Conservation (phyloP, 2,797 vertebrate genomes). For the Xenentodon cancila region DNA sequence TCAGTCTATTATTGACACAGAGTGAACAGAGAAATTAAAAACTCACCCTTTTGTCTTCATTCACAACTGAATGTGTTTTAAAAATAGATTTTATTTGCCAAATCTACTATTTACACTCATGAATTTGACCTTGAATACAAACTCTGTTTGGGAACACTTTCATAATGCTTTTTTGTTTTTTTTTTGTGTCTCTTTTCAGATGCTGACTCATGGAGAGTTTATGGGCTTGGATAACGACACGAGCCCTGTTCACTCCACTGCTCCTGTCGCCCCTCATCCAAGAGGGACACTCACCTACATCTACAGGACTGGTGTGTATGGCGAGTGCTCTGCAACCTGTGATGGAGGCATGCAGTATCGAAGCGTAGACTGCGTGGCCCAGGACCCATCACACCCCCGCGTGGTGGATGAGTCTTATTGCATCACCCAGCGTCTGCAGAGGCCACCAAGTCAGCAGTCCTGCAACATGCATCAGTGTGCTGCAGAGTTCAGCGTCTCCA, state of each 20-base stretch:
- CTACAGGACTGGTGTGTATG: constrained; percentile 84
- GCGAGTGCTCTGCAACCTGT: constrained; percentile 86
- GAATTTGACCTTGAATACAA: too few relatives aligned
- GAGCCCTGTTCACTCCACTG: constrained; percentile 16
- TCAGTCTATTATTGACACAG: too few relatives aligned
- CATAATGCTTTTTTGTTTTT: not conserved
- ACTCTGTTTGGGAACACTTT: too few relatives aligned
- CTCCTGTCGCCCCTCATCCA: constrained; percentile 28
- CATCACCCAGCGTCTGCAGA: constrained; percentile 70
- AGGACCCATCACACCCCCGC: constrained; percentile 70
- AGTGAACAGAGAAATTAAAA: too few relatives aligned
- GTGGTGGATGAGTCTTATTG: constrained; percentile 82
- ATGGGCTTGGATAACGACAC: constrained; percentile 81
- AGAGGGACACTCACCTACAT: constrained; percentile 44
- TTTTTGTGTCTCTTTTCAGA: constrained; percentile 64
- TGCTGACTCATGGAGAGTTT: constrained; percentile 83
- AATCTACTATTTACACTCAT: too few relatives aligned
- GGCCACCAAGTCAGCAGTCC: constrained; percentile 81
- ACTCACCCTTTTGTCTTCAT: too few relatives aligned
- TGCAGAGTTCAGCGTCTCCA: constrained; percentile 81
- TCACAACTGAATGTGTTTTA: too few relatives aligned
- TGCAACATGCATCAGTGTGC: constrained; percentile 85
- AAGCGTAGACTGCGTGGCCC: constrained; percentile 82
- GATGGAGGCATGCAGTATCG: constrained; percentile 88
- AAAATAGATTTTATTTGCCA: too few relatives aligned